Evolutionary conservation across 2,888 invertebrate species (phyloP).

Genomic region (Lepidochitona cinerea): DNA sequence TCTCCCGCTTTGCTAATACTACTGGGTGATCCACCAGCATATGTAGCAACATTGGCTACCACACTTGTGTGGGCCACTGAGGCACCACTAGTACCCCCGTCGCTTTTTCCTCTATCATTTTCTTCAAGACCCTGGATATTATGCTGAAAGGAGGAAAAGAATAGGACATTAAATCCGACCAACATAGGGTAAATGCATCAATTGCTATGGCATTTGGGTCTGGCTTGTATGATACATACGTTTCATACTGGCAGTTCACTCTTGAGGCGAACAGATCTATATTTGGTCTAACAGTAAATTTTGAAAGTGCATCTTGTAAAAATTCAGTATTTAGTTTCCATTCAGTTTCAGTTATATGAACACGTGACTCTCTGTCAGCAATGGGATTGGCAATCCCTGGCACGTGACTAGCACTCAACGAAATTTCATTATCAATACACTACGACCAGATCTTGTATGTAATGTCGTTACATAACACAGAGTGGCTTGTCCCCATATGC

Average conservation of each 20-base stretch:
- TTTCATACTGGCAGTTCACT: constrained; percentile 15
- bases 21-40: constrained; percentile 12
- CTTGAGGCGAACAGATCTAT: constrained; percentile 29
- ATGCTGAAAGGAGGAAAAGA: constrained; percentile 28
- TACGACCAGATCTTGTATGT: constrained; percentile 5
- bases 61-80: constrained; percentile 15
- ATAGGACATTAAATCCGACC: constrained; percentile 10
- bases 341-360: constrained; percentile 12
- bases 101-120: constrained; percentile 13
- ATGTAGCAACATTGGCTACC: constrained; percentile 4
- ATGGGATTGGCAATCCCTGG: not conserved
- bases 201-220: constrained; percentile 17
- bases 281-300: not conserved
- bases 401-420: not conserved
- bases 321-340: constrained; percentile 16
- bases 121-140: constrained; percentile 14
- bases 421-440: no score
- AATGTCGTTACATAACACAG: not conserved
- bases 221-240: constrained; percentile 17
- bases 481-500: not conserved
- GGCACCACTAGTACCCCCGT: constrained; percentile 17
- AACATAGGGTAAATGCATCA: constrained; percentile 20
- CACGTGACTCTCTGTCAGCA: constrained; percentile 11
- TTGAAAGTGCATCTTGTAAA: not conserved
- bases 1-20: not conserved